phyloP scores from a whole-genome alignment of 2,888 invertebrate genomes.

The Trichopoda pennipes region DNA sequence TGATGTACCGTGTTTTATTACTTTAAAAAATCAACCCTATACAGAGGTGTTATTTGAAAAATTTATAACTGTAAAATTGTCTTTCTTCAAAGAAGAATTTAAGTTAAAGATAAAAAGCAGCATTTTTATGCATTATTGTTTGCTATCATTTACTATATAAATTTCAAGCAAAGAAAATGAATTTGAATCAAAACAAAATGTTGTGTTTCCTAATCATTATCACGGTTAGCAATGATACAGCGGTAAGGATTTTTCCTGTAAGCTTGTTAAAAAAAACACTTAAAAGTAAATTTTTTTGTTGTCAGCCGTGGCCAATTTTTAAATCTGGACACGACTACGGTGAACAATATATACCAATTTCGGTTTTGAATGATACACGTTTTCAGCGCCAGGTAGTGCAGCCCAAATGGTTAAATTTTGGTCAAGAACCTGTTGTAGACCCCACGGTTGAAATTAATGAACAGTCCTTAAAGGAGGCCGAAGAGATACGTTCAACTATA shows the following conservation, averaged over 20 bases:
- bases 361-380: neutral
- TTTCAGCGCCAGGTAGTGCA: constrained; percentile 71
- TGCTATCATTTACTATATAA: neutral
- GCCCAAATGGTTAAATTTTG: constrained; percentile 71
- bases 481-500: constrained; percentile 72
- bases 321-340: neutral
- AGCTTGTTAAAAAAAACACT: neutral
- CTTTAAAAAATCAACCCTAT: constrained; percentile 30
- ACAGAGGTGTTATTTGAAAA: neutral
- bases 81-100: neutral
- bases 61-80: constrained; percentile 37
- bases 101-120: neutral
- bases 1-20: too few species aligned
- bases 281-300: neutral
- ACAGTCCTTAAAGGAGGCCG: constrained; percentile 72
- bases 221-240: neutral
- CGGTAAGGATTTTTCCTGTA: neutral
- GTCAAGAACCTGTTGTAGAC: constrained; percentile 31
- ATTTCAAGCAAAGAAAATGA: neutral
- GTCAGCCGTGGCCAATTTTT: constrained; percentile 27
- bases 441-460: constrained; percentile 71
- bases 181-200: neutral
- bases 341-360: neutral
- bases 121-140: neutral
- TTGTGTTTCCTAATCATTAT: neutral